Base-by-base conservation (phyloP, 2,888 invertebrate species). In the Lordiphosa andalusiaca region DNA sequence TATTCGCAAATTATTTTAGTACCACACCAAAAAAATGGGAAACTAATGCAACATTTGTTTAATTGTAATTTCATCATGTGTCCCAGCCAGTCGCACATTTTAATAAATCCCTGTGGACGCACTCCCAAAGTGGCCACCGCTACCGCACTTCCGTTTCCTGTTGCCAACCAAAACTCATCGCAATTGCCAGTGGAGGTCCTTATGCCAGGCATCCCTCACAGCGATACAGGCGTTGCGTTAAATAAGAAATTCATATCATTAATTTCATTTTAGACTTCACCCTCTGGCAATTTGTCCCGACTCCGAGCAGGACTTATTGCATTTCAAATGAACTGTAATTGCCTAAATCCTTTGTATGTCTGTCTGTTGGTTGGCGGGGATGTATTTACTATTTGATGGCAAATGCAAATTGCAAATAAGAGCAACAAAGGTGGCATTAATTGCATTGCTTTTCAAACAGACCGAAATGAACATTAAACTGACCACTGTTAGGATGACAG, bases 221-320 rank as follows among this genome's bases (percentile, higher is more conserved):
- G 21, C 55, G 54, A 44, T 59, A 47, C 46, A 38, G 67, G 49
- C 57, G 57, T 48, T 58, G 54, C 58, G 54, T 71, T 84, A 67
- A 71, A 83, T 73, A 82, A 70, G 67, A 63, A 76, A 78, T 76
- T 73, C 73, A 74, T 71, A 70, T 76, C 84, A 78, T 85, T 78
- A 84, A 83, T 85, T 81, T 75, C 54, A 71, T 73, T 64, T 60
- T 39, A 23, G 30, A 7, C 54, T 13, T 25, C 12, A 12, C 40
- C 16, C 42, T 33, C 42, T 44, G 33, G 50, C 58, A 65, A 75
- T 71, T 75, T 78, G 64, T 78, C 75, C 12, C 35, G 42, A 36
- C 30, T 50, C 25, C 44, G 41, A 40, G 50, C 23, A 39, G 16
- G 33, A 6, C 10, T 21, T 23, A 56, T 38, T 66, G 53, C 65